Conservation (phyloP, 2,113 vertebrate genomes). For the Syrrhaptes paradoxus region DNA sequence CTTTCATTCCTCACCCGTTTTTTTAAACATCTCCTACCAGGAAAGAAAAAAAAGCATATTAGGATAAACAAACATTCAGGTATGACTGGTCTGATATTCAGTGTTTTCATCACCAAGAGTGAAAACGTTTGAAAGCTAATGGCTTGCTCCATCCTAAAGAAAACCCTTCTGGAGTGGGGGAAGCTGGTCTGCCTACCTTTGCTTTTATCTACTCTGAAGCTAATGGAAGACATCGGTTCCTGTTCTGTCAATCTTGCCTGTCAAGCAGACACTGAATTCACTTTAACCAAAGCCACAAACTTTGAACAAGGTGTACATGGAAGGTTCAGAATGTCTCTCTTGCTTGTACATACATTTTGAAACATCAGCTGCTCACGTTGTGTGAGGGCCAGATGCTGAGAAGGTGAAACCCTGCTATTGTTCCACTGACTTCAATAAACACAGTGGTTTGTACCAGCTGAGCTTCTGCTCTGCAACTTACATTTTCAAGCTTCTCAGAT, state of each 20-base stretch:
- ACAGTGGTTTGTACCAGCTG: background rate
- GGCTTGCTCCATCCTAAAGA: background rate
- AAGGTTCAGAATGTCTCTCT: background rate
- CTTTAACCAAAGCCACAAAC: slow-evolving; percentile 35
- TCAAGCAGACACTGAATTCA: background rate
- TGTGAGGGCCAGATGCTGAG: background rate
- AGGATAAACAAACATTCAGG: background rate
- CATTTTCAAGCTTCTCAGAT: background rate
- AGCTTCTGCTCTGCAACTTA: background rate
- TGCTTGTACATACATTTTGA: background rate
- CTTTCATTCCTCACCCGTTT: background rate
- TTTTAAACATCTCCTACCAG: background rate
- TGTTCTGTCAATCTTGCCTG: slow-evolving; percentile 39
- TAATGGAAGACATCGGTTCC: slow-evolving; percentile 28
- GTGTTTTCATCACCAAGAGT: background rate
- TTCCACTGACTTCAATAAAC: background rate
- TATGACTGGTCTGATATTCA: background rate
- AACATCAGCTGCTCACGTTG: background rate
- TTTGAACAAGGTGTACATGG: background rate
- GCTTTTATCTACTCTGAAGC: slow-evolving; percentile 14
- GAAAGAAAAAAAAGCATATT: background rate
- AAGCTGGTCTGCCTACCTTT: background rate
- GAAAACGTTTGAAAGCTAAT: slow-evolving; percentile 29
- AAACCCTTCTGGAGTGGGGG: background rate
- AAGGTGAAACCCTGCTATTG: background rate